These are phyloP conservation scores for Laothoe populi DNA, from an alignment of 2,888 invertebrate genomes.

Conservation along the genomic window DNA sequence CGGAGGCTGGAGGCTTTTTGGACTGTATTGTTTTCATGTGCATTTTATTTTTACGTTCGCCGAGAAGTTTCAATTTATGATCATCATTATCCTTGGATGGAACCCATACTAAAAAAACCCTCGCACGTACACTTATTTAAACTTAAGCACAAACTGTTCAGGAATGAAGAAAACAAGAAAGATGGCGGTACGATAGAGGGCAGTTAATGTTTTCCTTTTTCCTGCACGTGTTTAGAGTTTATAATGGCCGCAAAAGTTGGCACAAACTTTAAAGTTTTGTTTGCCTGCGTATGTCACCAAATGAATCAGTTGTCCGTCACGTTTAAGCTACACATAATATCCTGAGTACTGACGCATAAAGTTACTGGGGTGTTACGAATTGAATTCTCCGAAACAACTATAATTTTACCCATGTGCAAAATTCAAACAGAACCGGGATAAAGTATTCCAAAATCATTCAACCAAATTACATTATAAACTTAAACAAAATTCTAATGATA, in stretches of 20 bases:
- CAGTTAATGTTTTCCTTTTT: slow-evolving; percentile 39
- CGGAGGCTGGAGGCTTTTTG: no score
- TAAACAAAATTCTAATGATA: neutral
- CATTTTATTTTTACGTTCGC: no score
- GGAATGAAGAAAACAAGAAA: slow-evolving; percentile 32
- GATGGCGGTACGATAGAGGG: slow-evolving; percentile 42
- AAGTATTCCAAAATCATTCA: neutral
- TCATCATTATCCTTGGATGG: no score
- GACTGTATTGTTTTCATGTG: no score
- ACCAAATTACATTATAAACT: neutral
- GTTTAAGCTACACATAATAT: slow-evolving; percentile 26
- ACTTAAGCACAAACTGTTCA: slow-evolving; percentile 14
- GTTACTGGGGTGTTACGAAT: neutral
- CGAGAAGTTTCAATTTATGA: no score
- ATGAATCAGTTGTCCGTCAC: slow-evolving; percentile 37
- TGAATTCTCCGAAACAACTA: slow-evolving; percentile 10
- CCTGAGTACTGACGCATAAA: slow-evolving; percentile 30
- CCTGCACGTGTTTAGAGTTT: slow-evolving; percentile 37
- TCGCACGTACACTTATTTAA: neutral
- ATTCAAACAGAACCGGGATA: neutral
- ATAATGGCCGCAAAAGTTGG: slow-evolving; percentile 30
- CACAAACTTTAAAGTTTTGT: slow-evolving; percentile 31
- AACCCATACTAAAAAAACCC: no score
- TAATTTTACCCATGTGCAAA: neutral
- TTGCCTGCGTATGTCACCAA: slow-evolving; percentile 30